Base-by-base conservation (phyloP, 2,888 invertebrate species). In the Ormyrus thymus region DNA sequence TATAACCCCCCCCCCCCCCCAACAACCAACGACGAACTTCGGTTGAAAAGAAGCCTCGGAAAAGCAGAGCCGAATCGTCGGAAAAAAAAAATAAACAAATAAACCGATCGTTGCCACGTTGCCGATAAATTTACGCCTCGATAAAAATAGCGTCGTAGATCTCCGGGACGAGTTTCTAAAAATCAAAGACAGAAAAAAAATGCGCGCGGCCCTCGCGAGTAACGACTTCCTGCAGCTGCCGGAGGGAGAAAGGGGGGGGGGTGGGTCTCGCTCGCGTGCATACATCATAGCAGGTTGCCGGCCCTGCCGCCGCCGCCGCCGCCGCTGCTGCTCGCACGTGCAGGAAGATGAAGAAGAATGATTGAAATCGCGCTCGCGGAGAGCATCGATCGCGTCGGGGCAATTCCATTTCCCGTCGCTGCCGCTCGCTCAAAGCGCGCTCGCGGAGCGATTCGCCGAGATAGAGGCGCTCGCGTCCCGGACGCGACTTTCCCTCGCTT, bases 331-430 rank as follows among this genome's bases (percentile, higher is more conserved):
- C 29, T 29, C 29, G 29, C 29, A 29, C 29, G 29, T 29, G 29
- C 29, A 29, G 46, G 9, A 51, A 61, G 66, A 75, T 66, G 79
- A 79, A 79, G 79, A 79, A 72, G 56, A 43, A 65, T 70, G 79
- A 76, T 79, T 51, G 59, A 76, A 79, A 79, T 75, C 74, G 59
- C 46, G 58, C 15, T 43, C 10, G 45, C 29, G 4, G 61, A 51
- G 13, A 29, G 69, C 59, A 71, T 79, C 70, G 64, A 66, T 73
- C 71, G 64, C 58, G 50, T n/a, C 43, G 55, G 29, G 59, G 50
- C 65, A 70, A 76, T 79, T 79, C 76, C 71, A 76, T 76, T 76
- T 76, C 64, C 45, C 74, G 64, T 64, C 78, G 15, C 51, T 59
- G 61, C 59, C 62, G 59, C 45, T 50, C 55, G 59, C 71, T 66